Base-by-base conservation (phyloP, 2,888 invertebrate genomes). In the Fragum fragum region DNA sequence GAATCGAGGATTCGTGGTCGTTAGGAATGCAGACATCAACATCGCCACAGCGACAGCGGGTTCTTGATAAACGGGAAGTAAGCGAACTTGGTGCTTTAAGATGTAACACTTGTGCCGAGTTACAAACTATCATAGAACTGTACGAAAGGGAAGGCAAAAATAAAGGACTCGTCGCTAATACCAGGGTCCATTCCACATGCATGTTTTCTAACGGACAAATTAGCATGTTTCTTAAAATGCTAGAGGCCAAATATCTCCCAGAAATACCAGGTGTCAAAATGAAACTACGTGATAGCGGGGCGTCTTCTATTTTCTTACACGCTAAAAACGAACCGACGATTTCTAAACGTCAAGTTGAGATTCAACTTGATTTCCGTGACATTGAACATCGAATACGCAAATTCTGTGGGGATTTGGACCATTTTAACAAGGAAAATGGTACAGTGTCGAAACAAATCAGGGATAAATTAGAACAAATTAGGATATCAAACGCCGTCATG, bases 161-260 rank as follows among this genome's bases (percentile, higher is more conserved):
- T 16, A 53, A 55, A 9, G 69, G 36, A 6, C 39, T 61, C 23
- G 11, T 39, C 21, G 53, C 21, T 14, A 11, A 26, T 16, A n/a
- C 68, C 14, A 55, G n/a, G 16, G 66, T 26, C 11, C 82, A 85
- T 42, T 74, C 79, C 2, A 82, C 77, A 14, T 85, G 85, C 59
- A 55, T 85, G 59, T 85, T 85, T 73, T 82, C 85, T 1, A 82
- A 85, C 39, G 63, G 36, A 11, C 82, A 85, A 68, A 68, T 78
- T 2, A 47, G 57, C 42, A 61, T 73, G 14, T 85, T 85, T 63
- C 23, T 85, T 23, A 66, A 79, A n/a, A 68, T 85, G 53, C 32
- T 85, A 29, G 80, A 85, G 47, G 53, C 72, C 5, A 77, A 82
- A 59, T 81, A 79, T 32, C 66, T 85, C 29, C 42, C 42, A 23